Percentiles rank a stretch among this genome's conserved stretches.
These are phyloP conservation scores for Gasterosteus aculeatus DNA, from an alignment of 2,113 vertebrate species.

Conservation along the genomic window DNA sequence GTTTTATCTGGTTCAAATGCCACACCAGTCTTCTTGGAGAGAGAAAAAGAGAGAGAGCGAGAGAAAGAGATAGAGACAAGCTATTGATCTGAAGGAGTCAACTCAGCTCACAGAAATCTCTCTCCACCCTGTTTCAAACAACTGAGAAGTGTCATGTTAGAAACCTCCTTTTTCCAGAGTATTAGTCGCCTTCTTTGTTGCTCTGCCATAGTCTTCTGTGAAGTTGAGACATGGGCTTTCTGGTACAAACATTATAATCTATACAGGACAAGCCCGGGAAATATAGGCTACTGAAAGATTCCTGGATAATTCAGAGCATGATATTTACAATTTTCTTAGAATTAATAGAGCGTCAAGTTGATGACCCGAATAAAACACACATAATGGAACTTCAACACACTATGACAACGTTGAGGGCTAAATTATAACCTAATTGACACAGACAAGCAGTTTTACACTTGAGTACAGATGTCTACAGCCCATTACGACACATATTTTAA, in stretches of 20 bases:
- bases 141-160: slow-evolving; percentile 78
- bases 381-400: slow-evolving; percentile 2
- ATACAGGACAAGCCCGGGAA: slow-evolving; percentile 30
- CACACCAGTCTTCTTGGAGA: slow-evolving; percentile 78
- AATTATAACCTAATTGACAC: not conserved
- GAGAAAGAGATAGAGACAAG: slow-evolving; percentile 71
- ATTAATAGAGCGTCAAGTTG: not conserved
- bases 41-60: slow-evolving; percentile 48
- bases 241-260: slow-evolving; percentile 48
- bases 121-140: slow-evolving; percentile 73
- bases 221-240: slow-evolving; percentile 56
- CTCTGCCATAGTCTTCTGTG: slow-evolving; percentile 53
- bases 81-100: slow-evolving; percentile 82
- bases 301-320: slow-evolving; percentile 29
- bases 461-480: not conserved
- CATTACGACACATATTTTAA: not conserved
- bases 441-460: not conserved
- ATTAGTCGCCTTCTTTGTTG: slow-evolving; percentile 70
- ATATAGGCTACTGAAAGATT: slow-evolving; percentile 29
- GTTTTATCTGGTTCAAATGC: slow-evolving; percentile 85
- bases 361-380: not conserved
- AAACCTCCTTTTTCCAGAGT: slow-evolving; percentile 73
- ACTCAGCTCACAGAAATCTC: slow-evolving; percentile 80
- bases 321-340: slow-evolving; percentile 18
- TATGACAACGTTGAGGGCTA: not conserved